Conservation (phyloP, 2,797 vertebrate species). For the Silurus aristotelis region DNA sequence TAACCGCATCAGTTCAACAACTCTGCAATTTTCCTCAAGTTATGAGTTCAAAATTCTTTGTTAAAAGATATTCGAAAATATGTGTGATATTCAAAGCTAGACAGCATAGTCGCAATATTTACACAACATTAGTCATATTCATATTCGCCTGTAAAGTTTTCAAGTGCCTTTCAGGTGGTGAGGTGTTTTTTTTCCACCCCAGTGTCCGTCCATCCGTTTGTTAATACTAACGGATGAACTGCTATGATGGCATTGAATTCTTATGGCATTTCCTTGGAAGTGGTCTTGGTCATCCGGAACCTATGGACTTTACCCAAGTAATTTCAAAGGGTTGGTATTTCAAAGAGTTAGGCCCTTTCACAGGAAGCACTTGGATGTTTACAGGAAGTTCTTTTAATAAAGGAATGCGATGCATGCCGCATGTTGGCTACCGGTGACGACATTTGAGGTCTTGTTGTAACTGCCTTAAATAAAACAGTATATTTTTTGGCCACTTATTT, state of each 20-base stretch:
- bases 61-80: not conserved
- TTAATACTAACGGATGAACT: not conserved
- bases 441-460: constrained; percentile 42
- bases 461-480: constrained; percentile 53
- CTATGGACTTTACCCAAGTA: constrained; percentile 30
- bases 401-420: constrained; percentile 65
- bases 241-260: constrained; percentile 50
- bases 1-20: not conserved
- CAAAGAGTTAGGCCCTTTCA: constrained; percentile 59
- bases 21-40: not conserved
- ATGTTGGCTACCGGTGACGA: constrained; percentile 63
- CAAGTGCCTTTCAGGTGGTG: constrained; percentile 71
- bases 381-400: constrained; percentile 73
- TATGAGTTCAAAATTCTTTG: not conserved
- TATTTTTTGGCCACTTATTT: constrained; percentile 68
- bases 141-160: constrained; percentile 69
- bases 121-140: constrained; percentile 72
- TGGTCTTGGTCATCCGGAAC: constrained; percentile 55
- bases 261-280: constrained; percentile 49
- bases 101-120: constrained; percentile 66
- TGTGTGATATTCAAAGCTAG: not conserved
- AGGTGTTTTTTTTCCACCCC: constrained; percentile 33
- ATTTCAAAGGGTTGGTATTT: constrained; percentile 53
- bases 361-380: constrained; percentile 78
- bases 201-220: constrained; percentile 5